Conservation (phyloP, 2,888 invertebrate genomes). For the Ptychoptera contaminata region DNA sequence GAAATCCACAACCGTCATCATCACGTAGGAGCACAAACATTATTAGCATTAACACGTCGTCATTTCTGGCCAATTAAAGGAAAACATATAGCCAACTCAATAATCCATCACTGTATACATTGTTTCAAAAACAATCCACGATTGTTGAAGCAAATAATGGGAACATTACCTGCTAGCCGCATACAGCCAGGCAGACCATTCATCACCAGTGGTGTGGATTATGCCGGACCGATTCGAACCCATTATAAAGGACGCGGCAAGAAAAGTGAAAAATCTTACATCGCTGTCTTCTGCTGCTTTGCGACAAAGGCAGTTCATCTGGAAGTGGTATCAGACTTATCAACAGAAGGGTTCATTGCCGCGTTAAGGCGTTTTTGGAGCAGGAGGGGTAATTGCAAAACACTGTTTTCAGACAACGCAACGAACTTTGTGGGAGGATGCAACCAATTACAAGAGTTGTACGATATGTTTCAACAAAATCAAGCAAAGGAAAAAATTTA, state of each 20-base stretch:
- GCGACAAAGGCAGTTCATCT: constrained; percentile 12
- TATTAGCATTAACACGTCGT: not conserved
- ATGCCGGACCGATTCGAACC: no score
- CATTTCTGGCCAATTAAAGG: not conserved
- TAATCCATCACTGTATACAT: no score
- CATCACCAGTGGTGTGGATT: no score
- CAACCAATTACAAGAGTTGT: not conserved
- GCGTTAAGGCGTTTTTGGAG: constrained; percentile 1
- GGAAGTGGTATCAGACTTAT: not conserved
- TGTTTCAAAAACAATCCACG: no score
- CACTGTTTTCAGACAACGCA: constrained; percentile 3
- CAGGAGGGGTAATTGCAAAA: not conserved
- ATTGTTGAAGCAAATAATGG: no score
- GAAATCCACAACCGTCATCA: no score
- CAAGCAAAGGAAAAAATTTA: no score
- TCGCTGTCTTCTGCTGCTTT: constrained; percentile 1
- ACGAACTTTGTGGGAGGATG: constrained; percentile 1
- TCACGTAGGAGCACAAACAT: no score
- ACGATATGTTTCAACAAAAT: not conserved
- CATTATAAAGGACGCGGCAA: no score
- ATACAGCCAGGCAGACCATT: no score
- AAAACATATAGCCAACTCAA: no score
- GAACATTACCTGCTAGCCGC: no score
- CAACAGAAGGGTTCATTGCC: constrained; percentile 2
- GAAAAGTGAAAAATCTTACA: not conserved